Evolutionary conservation across 2,113 vertebrate species (phyloP).

Genomic region (Rallus limicola): DNA sequence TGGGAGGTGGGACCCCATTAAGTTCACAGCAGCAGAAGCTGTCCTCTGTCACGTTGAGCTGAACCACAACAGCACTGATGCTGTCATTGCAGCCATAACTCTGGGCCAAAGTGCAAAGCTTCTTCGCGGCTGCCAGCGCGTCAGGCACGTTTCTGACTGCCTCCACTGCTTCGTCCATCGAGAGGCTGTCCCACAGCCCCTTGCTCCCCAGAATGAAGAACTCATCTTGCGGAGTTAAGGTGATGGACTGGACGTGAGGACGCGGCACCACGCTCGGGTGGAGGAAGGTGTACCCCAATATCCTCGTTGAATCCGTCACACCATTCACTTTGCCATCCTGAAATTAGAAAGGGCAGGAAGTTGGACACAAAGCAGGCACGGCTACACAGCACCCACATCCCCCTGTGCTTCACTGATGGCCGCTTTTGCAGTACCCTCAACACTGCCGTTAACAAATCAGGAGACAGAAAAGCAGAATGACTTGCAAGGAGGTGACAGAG

Average conservation of each 20-base stretch:
- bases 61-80: constrained; percentile 93
- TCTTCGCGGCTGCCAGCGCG: constrained; percentile 91
- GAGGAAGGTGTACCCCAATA: constrained; percentile 97
- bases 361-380: not conserved
- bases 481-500: not conserved
- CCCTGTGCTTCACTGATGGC: not conserved
- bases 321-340: constrained; percentile 99
- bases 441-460: not conserved
- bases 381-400: not conserved
- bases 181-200: constrained; percentile 92
- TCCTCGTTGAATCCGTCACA: constrained; percentile 94
- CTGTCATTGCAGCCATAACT: constrained; percentile 95
- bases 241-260: constrained; percentile 91
- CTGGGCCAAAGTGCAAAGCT: constrained; percentile 95
- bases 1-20: constrained; percentile 82
- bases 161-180: constrained; percentile 87
- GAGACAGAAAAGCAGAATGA: not conserved
- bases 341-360: not conserved
- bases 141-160: constrained; percentile 91
- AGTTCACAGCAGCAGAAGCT: constrained; percentile 95
- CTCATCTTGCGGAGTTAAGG: constrained; percentile 91
- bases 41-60: constrained; percentile 93
- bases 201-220: constrained; percentile 97
- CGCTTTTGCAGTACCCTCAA: not conserved
- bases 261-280: constrained; percentile 93